A percentile compares a stretch with the other conserved stretches of the same genome.
Evolutionary conservation across 2,113 vertebrate genomes (phyloP).

Genomic region (Genyomyrus donnyi): DNA sequence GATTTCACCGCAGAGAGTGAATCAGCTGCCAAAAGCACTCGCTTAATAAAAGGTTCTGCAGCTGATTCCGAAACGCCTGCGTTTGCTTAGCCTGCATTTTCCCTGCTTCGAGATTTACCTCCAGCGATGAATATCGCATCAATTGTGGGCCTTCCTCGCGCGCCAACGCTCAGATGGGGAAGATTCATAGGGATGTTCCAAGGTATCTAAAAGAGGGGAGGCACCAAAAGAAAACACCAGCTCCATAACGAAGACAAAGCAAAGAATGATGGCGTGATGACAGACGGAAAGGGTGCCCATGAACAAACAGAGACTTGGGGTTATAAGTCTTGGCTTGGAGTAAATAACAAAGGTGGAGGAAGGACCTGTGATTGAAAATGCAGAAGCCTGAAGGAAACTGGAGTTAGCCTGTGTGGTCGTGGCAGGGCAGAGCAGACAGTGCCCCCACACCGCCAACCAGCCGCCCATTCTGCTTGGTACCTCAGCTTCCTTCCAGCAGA

Average conservation of each 20-base stretch:
- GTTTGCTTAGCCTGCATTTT: slow-evolving; percentile 51
- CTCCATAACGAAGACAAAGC: neutral
- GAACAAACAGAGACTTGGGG: neutral
- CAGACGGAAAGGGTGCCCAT: neutral
- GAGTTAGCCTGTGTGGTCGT: neutral
- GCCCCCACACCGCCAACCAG: neutral
- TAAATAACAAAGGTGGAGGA: neutral
- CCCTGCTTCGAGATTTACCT: slow-evolving; percentile 50
- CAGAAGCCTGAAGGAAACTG: slow-evolving; percentile 43
- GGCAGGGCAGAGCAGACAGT: neutral
- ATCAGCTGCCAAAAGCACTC: neutral
- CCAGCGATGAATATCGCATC: slow-evolving; percentile 58
- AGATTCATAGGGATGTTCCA: neutral
- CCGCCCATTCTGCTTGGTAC: neutral
- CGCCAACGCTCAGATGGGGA: neutral
- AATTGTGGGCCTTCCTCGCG: slow-evolving; percentile 46
- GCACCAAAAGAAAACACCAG: neutral
- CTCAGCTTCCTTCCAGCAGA: neutral
- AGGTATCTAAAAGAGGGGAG: neutral
- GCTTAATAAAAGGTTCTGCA: neutral
- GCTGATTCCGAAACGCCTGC: slow-evolving; percentile 46
- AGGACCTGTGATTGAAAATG: slow-evolving; percentile 44
- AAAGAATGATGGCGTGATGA: neutral
- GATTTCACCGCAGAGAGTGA: neutral
- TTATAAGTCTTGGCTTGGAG: neutral